Percentiles rank a stretch among this genome's conserved stretches.
phyloP scores from a whole-genome alignment of 2,113 vertebrate genomes.

The Fukomys damarensis region DNA sequence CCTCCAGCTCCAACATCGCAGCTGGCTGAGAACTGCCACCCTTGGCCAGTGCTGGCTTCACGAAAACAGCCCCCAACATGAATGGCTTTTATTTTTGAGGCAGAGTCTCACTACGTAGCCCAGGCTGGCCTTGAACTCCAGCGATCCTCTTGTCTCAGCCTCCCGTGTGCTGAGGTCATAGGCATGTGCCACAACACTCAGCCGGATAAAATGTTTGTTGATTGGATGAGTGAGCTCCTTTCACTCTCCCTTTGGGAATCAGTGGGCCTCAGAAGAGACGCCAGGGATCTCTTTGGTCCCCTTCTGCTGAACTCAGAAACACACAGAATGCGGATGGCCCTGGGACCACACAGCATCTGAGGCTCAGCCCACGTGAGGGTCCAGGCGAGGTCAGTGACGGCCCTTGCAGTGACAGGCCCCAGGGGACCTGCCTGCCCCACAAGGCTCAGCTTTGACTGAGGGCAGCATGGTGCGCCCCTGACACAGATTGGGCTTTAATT shows the following conservation, averaged over 20 bases:
- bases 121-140: not conserved
- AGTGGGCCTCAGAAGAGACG: not conserved
- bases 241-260: not conserved
- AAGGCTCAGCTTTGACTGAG: not conserved
- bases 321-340: not conserved
- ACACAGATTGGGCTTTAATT: constrained; percentile 51
- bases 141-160: not conserved
- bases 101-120: not conserved
- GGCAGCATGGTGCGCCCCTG: constrained; percentile 7
- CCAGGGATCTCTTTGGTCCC: not conserved
- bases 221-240: not conserved
- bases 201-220: not conserved
- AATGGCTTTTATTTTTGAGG: not conserved
- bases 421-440: not conserved
- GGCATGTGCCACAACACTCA: not conserved
- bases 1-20: not conserved
- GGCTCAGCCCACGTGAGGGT: fast-evolving
- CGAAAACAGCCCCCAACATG: not conserved
- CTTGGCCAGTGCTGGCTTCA: not conserved
- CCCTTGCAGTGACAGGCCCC: constrained; percentile 44
- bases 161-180: not conserved
- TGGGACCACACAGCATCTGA: not conserved
- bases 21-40: not conserved
- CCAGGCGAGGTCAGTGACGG: not conserved
- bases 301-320: constrained; percentile 54